Percentiles rank a stretch among this genome's conserved stretches.
Evolutionary conservation across 1,140 invertebrate genomes (phyloP).

Genomic region (Ruditapes philippinarum): DNA sequence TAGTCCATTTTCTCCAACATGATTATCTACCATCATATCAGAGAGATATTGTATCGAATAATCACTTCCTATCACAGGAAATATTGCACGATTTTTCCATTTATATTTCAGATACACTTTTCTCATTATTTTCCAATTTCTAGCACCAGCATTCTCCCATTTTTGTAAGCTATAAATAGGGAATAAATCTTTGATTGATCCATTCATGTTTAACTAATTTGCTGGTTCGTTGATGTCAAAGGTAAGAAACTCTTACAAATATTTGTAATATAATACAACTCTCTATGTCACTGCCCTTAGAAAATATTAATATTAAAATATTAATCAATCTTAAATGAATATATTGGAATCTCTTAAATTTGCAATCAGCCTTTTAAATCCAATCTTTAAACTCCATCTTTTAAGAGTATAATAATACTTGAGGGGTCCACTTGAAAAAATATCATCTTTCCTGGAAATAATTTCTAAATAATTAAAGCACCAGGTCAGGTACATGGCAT

Average conservation of each 20-base stretch:
- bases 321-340: too few relatives aligned
- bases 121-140: constrained; percentile 13
- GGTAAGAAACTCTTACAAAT: neutral
- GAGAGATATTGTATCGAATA: neutral
- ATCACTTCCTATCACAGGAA: neutral
- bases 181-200: neutral
- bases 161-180: neutral
- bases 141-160: neutral
- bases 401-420: too few relatives aligned
- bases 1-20: neutral
- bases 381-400: too few relatives aligned
- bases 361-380: too few relatives aligned
- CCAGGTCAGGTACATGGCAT: too few relatives aligned
- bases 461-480: too few relatives aligned
- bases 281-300: too few relatives aligned
- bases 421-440: too few relatives aligned
- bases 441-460: too few relatives aligned
- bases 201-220: constrained; percentile 4
- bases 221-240: neutral
- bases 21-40: neutral
- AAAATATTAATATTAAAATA: too few relatives aligned
- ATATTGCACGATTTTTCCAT: neutral
- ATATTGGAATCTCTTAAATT: too few relatives aligned
- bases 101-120: neutral
- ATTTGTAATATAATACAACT: too few relatives aligned